Percentiles rank a stretch among this genome's conserved stretches.
Conservation (phyloP, 2,797 vertebrate genomes). For the Protonibea diacanthus region DNA sequence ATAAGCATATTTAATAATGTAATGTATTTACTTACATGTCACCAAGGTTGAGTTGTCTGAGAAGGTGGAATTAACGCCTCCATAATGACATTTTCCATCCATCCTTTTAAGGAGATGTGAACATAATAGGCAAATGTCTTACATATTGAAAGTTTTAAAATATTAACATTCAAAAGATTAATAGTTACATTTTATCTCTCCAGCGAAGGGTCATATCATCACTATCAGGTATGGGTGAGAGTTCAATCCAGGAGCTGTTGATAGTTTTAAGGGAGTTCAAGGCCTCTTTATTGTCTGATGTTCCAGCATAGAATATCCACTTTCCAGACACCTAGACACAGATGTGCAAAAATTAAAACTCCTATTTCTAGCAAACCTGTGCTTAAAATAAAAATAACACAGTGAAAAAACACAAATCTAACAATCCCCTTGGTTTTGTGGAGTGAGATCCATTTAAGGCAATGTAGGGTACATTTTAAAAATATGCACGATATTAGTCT, state of each 20-base stretch:
- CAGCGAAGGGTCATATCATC: conserved; percentile 20
- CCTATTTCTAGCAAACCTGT: neutral
- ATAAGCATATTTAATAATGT: neutral
- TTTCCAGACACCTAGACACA: conserved; percentile 55
- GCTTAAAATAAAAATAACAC: neutral
- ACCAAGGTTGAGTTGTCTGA: conserved; percentile 5
- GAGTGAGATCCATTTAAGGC: neutral
- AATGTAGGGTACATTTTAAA: neutral
- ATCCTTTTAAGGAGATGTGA: conserved; percentile 11
- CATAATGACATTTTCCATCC: conserved; percentile 30
- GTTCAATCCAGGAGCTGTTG: conserved; percentile 48
- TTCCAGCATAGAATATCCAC: conserved; percentile 55
- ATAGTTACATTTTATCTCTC: conserved; percentile 49
- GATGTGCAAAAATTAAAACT: neutral
- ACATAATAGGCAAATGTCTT: neutral
- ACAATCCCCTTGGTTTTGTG: neutral
- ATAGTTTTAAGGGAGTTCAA: neutral
- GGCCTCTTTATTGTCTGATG: conserved; percentile 9
- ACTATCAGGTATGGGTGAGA: conserved; percentile 9
- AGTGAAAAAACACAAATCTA: neutral
- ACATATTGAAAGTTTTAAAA: neutral
- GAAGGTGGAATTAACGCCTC: neutral
- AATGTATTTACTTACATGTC: conserved; percentile 46
- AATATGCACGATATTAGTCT: neutral
- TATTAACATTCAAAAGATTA: neutral